These are phyloP conservation scores for Chloromyia formosa DNA, from an alignment of 2,888 invertebrate genomes.

Conservation along the genomic window DNA sequence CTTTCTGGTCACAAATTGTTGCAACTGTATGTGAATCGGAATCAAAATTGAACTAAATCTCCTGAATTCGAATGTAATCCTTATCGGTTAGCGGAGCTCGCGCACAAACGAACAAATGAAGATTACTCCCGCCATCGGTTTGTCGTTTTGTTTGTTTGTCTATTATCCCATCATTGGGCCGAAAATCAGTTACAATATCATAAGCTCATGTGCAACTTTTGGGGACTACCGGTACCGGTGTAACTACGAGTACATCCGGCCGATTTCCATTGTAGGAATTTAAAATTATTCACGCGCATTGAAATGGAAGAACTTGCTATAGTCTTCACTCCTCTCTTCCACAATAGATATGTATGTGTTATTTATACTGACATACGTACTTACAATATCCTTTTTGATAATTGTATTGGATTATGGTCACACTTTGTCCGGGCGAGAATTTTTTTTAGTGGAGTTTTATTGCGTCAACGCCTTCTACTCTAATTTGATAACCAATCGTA, in stretches of 20 bases:
- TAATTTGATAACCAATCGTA: slow-evolving; percentile 43
- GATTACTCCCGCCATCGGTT: neutral
- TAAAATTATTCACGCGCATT: slow-evolving; percentile 33
- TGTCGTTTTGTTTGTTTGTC: slow-evolving; percentile 13
- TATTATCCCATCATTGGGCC: neutral
- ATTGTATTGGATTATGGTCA: neutral
- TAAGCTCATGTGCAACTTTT: slow-evolving; percentile 22
- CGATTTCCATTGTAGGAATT: neutral
- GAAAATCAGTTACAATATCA: neutral
- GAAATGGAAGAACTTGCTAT: slow-evolving; percentile 13
- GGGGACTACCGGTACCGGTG: neutral
- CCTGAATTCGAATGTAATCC: slow-evolving; percentile 10
- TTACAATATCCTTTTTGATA: neutral
- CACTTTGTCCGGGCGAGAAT: neutral
- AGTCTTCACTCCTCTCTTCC: neutral
- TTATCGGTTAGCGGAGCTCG: neutral
- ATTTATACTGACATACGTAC: neutral
- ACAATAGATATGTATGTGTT: neutral
- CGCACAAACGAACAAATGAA: slow-evolving; percentile 26
- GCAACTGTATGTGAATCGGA: neutral
- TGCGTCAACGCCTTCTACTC: slow-evolving; percentile 46
- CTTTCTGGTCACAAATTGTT: neutral
- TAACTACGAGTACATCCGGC: neutral
- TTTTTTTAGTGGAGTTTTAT: neutral
- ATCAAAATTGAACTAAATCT: neutral